Evolutionary conservation across 2,797 vertebrate species (phyloP).

Genomic region (Melanotaenia trifasciata): DNA sequence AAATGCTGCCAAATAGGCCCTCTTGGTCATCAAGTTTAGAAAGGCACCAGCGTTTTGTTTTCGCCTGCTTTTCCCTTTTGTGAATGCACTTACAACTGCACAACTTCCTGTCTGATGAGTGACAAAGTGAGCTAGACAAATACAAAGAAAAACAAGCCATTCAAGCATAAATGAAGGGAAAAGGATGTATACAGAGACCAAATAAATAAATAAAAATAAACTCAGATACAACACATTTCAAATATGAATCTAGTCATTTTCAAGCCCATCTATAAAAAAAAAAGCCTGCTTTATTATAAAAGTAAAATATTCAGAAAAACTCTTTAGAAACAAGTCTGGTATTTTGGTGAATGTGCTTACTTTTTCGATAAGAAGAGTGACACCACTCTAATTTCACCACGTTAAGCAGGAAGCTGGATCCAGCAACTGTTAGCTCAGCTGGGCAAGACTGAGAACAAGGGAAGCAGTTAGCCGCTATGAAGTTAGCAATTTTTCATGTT

Average conservation of each 20-base stretch:
- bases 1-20: slow-evolving; percentile 54
- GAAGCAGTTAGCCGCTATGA: background rate
- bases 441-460: slow-evolving; percentile 13
- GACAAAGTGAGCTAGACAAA: slow-evolving; percentile 45
- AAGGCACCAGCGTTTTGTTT: slow-evolving; percentile 58
- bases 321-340: background rate
- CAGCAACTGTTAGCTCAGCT: slow-evolving; percentile 10
- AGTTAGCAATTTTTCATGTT: slow-evolving; percentile 13
- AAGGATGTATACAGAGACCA: background rate
- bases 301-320: background rate
- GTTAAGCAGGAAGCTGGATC: slow-evolving; percentile 14
- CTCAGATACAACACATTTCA: slow-evolving; percentile 19
- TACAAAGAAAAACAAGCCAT: slow-evolving; percentile 25
- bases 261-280: slow-evolving; percentile 38
- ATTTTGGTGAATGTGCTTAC: slow-evolving; percentile 9
- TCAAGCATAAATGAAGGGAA: slow-evolving; percentile 17
- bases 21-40: slow-evolving; percentile 54
- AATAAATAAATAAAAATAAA: slow-evolving; percentile 17
- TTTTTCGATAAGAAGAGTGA: slow-evolving; percentile 18
- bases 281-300: slow-evolving; percentile 10
- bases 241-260: slow-evolving; percentile 41
- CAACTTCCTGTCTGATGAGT: slow-evolving; percentile 61
- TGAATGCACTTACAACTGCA: slow-evolving; percentile 43
- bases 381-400: background rate
- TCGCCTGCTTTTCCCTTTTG: slow-evolving; percentile 43